A percentile compares a stretch with the other conserved stretches of the same genome.
Conservation (phyloP, 2,113 vertebrate genomes). For the Syngnathoides biaculeatus region DNA sequence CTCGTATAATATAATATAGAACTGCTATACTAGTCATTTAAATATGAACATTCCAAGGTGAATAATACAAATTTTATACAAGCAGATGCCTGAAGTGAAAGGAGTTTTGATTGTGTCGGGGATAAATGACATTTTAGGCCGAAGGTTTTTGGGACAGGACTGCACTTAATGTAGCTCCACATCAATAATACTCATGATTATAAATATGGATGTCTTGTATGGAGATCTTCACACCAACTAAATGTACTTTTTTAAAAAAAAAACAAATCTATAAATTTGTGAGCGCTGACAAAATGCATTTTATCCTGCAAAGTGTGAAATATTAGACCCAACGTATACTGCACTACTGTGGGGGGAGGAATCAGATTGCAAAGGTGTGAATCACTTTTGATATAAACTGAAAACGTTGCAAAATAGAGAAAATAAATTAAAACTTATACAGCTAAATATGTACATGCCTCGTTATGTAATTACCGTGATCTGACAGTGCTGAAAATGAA, state of each 20-base stretch:
- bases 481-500: conserved; percentile 63
- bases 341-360: neutral
- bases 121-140: neutral
- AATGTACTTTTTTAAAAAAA: neutral
- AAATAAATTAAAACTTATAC: conserved; percentile 61
- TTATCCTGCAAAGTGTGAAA: conserved; percentile 34
- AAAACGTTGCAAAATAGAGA: conserved; percentile 3
- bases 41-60: conserved; percentile 47
- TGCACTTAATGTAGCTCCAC: neutral
- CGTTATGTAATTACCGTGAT: conserved; percentile 36
- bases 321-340: conserved; percentile 25
- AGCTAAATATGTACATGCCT: conserved; percentile 60
- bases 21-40: conserved; percentile 47
- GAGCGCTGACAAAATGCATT: neutral
- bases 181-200: conserved; percentile 28
- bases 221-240: neutral
- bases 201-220: conserved; percentile 3
- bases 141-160: neutral
- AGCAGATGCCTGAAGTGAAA: conserved; percentile 32
- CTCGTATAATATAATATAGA: conserved; percentile 55
- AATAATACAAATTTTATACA: conserved; percentile 67
- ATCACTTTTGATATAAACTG: neutral
- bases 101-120: conserved; percentile 6
- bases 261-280: no score
- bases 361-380: conserved; percentile 19